These are phyloP conservation scores for Chrysomela aeneicollis DNA, from an alignment of 2,888 invertebrate genomes.

Conservation along the genomic window DNA sequence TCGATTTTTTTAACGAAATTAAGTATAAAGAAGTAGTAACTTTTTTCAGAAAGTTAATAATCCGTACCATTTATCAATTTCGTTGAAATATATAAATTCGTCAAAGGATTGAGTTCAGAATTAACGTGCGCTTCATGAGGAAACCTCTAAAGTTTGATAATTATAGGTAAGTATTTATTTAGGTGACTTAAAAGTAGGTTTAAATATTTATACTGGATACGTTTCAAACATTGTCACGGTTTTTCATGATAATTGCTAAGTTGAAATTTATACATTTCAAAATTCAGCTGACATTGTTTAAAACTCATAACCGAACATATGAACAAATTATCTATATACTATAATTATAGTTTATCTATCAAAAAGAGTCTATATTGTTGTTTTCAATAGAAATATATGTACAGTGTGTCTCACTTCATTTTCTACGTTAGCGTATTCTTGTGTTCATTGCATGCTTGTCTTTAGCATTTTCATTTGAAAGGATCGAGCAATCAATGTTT, in stretches of 20 bases:
- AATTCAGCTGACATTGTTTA: not conserved
- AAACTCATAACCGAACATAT: not conserved
- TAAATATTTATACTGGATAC: conserved; percentile 22
- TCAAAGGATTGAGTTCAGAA: not conserved
- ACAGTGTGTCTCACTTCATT: not conserved
- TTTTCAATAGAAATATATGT: not conserved
- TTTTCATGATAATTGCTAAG: too few relatives aligned
- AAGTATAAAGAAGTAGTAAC: too few relatives aligned
- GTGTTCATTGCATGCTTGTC: too few relatives aligned
- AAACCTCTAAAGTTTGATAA: conserved; percentile 8
- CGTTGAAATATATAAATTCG: not conserved
- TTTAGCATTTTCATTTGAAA: too few relatives aligned
- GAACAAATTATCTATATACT: conserved; percentile 17
- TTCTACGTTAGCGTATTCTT: too few relatives aligned
- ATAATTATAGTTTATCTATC: conserved; percentile 18
- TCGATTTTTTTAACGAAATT: too few relatives aligned
- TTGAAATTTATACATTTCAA: too few relatives aligned
- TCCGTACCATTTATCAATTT: too few relatives aligned
- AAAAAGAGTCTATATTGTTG: conserved; percentile 1
- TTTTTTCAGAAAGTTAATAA: too few relatives aligned
- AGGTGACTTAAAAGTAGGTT: conserved; percentile 42
- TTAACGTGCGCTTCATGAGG: not conserved
- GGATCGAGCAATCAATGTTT: too few relatives aligned
- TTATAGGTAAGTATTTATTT: conserved; percentile 42
- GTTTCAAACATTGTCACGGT: conserved; percentile 1